These are phyloP conservation scores for Steinernema hermaphroditum DNA, from an alignment of 2,888 invertebrate genomes.

Conservation along the genomic window DNA sequence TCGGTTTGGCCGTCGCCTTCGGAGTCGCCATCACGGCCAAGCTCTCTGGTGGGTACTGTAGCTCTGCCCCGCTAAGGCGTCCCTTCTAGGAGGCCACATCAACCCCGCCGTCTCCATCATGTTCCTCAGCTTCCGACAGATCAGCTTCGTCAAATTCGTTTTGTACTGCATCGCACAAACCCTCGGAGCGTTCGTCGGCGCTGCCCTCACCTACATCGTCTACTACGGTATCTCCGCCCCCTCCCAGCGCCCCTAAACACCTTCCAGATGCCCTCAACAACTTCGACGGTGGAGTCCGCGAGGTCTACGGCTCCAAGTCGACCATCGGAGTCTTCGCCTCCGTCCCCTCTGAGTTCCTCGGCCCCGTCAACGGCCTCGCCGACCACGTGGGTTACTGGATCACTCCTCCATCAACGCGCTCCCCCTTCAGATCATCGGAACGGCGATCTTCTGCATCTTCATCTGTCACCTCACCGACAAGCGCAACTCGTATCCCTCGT, in stretches of 20 bases:
- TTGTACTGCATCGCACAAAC: constrained; percentile 71
- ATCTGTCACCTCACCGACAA: constrained; percentile 64
- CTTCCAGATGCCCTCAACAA: constrained; percentile 64
- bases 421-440: constrained; percentile 57
- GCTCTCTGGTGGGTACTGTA: constrained; percentile 66
- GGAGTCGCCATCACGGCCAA: constrained; percentile 70
- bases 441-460: constrained; percentile 64
- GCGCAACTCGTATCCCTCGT: constrained; percentile 58
- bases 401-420: no score
- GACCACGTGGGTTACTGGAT: constrained; percentile 69
- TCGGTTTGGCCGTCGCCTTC: constrained; percentile 70
- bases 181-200: constrained; percentile 71
- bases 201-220: constrained; percentile 69
- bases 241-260: no score
- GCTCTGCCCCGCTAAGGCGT: neutral
- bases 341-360: constrained; percentile 69
- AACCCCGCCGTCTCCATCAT: constrained; percentile 70
- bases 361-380: constrained; percentile 68
- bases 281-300: constrained; percentile 68
- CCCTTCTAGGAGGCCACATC: constrained; percentile 68
- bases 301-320: constrained; percentile 61
- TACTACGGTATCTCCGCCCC: constrained; percentile 71
- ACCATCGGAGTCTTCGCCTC: constrained; percentile 73
- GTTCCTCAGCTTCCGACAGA: constrained; percentile 67
- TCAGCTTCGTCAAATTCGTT: constrained; percentile 65